phyloP scores from a whole-genome alignment of 2,113 vertebrate genomes.

The Marmota monax region DNA sequence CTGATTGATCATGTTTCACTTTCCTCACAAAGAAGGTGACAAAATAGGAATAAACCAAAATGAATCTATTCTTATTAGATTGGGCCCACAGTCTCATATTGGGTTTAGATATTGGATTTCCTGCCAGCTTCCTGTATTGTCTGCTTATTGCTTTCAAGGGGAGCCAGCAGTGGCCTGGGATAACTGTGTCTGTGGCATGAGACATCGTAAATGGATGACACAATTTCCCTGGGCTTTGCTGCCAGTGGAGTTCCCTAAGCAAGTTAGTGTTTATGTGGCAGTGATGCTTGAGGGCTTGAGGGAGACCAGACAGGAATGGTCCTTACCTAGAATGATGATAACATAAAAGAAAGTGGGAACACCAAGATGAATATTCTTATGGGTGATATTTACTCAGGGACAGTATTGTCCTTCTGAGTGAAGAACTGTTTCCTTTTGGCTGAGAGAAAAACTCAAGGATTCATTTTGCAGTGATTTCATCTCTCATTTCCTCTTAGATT shows the following conservation, averaged over 20 bases:
- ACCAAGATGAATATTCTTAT: constrained; percentile 31
- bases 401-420: background rate
- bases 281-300: constrained; percentile 25
- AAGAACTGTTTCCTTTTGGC: background rate
- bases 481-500: background rate
- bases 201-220: constrained; percentile 62
- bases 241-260: constrained; percentile 68
- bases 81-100: constrained; percentile 81
- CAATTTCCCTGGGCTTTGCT: constrained; percentile 72
- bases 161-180: constrained; percentile 68
- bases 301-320: constrained; percentile 34
- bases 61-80: constrained; percentile 85
- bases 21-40: constrained; percentile 73
- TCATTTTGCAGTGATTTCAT: background rate
- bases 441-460: constrained; percentile 16
- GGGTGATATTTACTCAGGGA: background rate
- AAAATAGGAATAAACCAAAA: constrained; percentile 83
- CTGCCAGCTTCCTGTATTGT: constrained; percentile 76
- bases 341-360: constrained; percentile 50
- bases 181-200: constrained; percentile 57
- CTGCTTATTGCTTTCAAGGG: constrained; percentile 73
- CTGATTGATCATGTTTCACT: constrained; percentile 82
- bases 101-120: constrained; percentile 83
- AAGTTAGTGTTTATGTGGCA: constrained; percentile 72
- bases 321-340: constrained; percentile 31